Evolutionary conservation across 1,140 invertebrate species (phyloP), one percentile per base, ranked within the genome.

Genomic region (Drosophila grimshawi): DNA sequence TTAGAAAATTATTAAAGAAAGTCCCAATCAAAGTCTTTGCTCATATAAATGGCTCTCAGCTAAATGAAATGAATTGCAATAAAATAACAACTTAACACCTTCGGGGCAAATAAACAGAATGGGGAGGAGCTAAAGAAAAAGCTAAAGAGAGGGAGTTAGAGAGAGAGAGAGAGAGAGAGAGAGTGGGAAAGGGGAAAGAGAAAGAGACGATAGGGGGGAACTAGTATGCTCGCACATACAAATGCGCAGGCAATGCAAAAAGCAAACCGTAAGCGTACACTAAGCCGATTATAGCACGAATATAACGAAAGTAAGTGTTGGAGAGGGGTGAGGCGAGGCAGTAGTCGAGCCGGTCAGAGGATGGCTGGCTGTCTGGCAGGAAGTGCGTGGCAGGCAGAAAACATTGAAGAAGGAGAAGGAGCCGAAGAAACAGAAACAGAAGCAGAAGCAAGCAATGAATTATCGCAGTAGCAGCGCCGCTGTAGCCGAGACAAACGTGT

Each of bases 221-320:
- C 59, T 51, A 75, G 65, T 69, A 70, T 63, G 55, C 29, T 57
- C 37, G 37, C 41, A 55, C 29, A 80, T 57, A 78, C 62, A 86
- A 86, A 86, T 81, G 74, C 81, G 78, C 82, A 79, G 82, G 82
- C 83, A 86, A 86, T 86, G 80, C 80, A 80, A 86, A 88, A 86
- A 88, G 83, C 83, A 86, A 86, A 88, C 85, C 83, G 80, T 83
- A 86, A 88, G 80, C 83, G 77, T 79, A 88, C 85, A 89, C 83
- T 88, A 88, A 88, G 85, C 83, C 83, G 83, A 88, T 88, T 88
- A 88, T 83, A 89, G 78, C 80, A 77, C 65, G 85, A 88, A 89
- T 77, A 77, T 83, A 83, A 85, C 74, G 78, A 76, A 85, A 70
- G 71, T 67, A 64, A 83, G 55, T 61, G 56, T 39, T 27, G 51